Percentiles rank a stretch among this genome's conserved stretches.
Evolutionary conservation across 1,140 invertebrate genomes (phyloP).

Genomic region (Conus ventricosus): DNA sequence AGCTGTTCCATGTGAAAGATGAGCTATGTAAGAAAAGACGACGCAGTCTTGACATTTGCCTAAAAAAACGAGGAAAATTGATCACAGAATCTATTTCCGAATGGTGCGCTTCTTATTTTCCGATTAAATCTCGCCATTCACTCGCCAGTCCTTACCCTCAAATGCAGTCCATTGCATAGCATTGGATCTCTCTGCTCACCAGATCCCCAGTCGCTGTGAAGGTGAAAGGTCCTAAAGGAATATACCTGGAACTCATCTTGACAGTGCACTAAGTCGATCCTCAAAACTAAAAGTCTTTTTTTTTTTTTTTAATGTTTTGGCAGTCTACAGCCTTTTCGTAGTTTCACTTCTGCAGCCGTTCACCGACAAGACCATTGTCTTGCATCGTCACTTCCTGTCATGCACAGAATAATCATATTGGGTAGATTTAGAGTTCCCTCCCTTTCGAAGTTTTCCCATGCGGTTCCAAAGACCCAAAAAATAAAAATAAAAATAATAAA

Average conservation of each 20-base stretch:
- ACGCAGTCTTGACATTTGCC: no score
- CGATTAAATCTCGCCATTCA: no score
- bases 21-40: no score
- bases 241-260: conserved; percentile 43
- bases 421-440: background rate
- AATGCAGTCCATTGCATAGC: conserved; percentile 63
- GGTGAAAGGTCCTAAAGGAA: conserved; percentile 46
- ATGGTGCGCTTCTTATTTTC: no score
- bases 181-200: conserved; percentile 64
- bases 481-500: no score
- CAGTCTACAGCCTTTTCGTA: background rate
- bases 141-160: conserved; percentile 54
- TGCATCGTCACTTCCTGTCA: conserved; percentile 22
- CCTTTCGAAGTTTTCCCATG: no score
- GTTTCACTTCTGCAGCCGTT: background rate
- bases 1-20: no score
- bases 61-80: no score
- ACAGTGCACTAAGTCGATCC: background rate
- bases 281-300: background rate
- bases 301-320: background rate
- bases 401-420: background rate
- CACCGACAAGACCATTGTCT: background rate
- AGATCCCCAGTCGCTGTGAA: conserved; percentile 64
- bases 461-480: no score
- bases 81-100: no score